phyloP scores from a whole-genome alignment of 2,113 vertebrate species.

The Ardeotis arabs region DNA sequence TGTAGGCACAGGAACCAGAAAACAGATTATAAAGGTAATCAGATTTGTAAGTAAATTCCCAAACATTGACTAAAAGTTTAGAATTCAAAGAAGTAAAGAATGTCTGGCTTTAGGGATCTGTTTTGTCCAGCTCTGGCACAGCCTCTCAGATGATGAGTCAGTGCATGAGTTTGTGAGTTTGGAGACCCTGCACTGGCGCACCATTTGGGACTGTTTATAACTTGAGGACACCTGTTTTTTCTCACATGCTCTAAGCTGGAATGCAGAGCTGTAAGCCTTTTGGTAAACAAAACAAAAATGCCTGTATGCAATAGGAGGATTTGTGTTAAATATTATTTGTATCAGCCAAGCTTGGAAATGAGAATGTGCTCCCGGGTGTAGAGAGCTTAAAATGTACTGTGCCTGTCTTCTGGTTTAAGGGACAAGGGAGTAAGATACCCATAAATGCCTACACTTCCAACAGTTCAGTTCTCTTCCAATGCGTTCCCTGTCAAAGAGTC shows the following conservation, averaged over 20 bases:
- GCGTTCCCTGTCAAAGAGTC: neutral
- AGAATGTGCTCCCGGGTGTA: neutral
- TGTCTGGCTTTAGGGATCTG: neutral
- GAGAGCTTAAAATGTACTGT: neutral
- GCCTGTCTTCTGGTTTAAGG: neutral
- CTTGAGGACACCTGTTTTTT: neutral
- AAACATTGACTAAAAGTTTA: neutral
- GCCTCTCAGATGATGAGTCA: neutral
- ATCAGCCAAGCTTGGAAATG: neutral
- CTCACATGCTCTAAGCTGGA: neutral
- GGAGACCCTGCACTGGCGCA: neutral
- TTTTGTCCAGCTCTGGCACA: neutral
- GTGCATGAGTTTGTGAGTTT: neutral
- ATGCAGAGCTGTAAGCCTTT: neutral
- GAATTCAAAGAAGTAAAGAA: neutral
- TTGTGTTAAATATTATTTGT: neutral
- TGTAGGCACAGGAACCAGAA: conserved; percentile 37
- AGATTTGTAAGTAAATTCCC: neutral
- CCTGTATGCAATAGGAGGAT: neutral
- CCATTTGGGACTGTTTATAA: neutral
- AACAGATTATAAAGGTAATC: conserved; percentile 67
- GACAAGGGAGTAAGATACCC: neutral
- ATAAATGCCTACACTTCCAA: neutral
- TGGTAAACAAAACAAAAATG: neutral
- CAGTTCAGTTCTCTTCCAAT: neutral